Evolutionary conservation across 2,888 invertebrate genomes (phyloP), one percentile per base, ranked within the genome.

Genomic region (Odontocolon sp.): DNA sequence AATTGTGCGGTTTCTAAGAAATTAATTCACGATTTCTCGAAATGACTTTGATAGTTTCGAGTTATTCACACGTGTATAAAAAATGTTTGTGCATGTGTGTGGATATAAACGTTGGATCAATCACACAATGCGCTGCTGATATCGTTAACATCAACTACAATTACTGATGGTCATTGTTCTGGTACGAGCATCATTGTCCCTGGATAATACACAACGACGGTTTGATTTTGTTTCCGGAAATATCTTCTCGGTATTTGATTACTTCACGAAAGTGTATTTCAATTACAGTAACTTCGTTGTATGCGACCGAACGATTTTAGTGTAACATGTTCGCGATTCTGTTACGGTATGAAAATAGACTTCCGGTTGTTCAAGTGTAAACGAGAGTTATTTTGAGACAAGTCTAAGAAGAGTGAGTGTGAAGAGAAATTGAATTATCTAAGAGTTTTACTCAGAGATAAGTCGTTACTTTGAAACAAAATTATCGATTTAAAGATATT

Each of bases 171-270:
- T 14, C 47, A 63, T 63, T 63, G 63, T 63, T 47, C 14, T 11
- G 21, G 9, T 33, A 36, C 11, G 63, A 63, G 11, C 14, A 8
- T 31, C 47, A 63, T 63, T 63, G 47, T 63, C 36, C 18, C 33
- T 6, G 45, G 3, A 16, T 1, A 11, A 3, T 21, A 11, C 23
- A 36, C 14, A 52, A 47, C 23, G 26, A 31, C 61, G 54, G 52
- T 40, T 63, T 23, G 40, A 56, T 56, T 69, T 75, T 54, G 45
- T 52, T 59, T 11, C 38, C 69, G 64, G 36, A 59, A 57, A 57
- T 64, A 70, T 59, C 59, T 66, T 61, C 31, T 11, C 59, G 38
- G n/a, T 42, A 26, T 56, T 47, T 52, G 61, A 66, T 61, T 69
- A 31, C 28, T 16, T 56, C 28, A 61, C 38, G 36, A 11, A 36